Evolutionary conservation across 2,797 vertebrate species (phyloP).

Genomic region (Rhinella marina): DNA sequence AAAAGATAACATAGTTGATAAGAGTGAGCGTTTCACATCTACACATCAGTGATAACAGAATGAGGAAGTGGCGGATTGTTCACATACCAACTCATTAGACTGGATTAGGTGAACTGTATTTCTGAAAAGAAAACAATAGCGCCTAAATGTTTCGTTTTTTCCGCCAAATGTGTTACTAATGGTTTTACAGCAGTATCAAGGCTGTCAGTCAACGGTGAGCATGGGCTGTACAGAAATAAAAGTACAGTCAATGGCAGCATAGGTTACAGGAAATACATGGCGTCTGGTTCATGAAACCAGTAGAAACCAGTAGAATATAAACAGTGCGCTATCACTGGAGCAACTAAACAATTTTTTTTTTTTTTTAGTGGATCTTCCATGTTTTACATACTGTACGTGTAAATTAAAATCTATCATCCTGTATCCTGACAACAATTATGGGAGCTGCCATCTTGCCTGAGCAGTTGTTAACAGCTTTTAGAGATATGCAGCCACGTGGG

Average conservation of each 20-base stretch:
- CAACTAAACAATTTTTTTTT: neutral
- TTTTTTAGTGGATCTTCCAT: neutral
- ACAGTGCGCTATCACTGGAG: neutral
- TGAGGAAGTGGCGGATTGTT: slow-evolving; percentile 46
- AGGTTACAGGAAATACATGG: slow-evolving; percentile 18
- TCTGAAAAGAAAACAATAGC: slow-evolving; percentile 7
- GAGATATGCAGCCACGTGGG: too few species aligned
- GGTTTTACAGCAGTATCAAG: neutral
- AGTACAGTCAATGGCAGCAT: neutral
- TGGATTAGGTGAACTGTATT: slow-evolving; percentile 25
- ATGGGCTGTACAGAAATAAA: neutral
- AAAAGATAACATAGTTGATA: slow-evolving; percentile 55
- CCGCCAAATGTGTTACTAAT: slow-evolving; percentile 20
- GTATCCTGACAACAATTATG: neutral
- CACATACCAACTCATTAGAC: slow-evolving; percentile 37
- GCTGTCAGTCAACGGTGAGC: slow-evolving; percentile 21
- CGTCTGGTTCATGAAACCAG: slow-evolving; percentile 9
- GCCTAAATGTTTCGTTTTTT: slow-evolving; percentile 7
- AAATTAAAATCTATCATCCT: neutral
- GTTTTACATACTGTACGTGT: neutral
- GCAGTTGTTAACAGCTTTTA: too few species aligned
- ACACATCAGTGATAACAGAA: slow-evolving; percentile 39
- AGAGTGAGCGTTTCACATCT: slow-evolving; percentile 16
- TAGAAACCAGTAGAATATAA: slow-evolving; percentile 4
- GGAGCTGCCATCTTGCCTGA: too few species aligned